These are phyloP conservation scores for Phenganax stokvisi DNA, from an alignment of 92 coral and sea anemone genomes.

Conservation along the genomic window DNA sequence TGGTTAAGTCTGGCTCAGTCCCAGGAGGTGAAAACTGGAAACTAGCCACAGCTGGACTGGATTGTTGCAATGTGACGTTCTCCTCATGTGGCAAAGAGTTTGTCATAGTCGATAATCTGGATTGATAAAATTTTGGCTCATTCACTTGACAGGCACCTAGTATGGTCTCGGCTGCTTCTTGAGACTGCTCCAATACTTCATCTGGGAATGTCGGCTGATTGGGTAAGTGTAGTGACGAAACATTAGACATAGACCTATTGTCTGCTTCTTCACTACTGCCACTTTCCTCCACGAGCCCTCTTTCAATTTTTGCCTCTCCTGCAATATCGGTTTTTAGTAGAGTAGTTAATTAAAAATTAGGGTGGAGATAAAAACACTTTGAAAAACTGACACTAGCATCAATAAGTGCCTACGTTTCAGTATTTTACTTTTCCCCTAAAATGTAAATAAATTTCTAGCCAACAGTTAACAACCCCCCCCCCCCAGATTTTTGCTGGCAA, in stretches of 20 bases:
- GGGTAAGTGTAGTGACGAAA: background rate
- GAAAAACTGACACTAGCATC: no score
- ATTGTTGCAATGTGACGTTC: background rate
- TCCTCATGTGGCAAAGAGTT: background rate
- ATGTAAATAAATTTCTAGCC: no score
- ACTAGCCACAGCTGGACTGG: background rate
- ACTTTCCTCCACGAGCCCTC: background rate
- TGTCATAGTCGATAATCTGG: background rate
- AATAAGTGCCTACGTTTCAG: no score
- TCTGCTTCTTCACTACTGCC: background rate
- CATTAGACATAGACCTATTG: background rate
- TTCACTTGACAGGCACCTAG: no score
- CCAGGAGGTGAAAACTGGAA: background rate
- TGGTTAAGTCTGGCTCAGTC: background rate
- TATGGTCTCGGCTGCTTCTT: background rate
- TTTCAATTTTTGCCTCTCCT: background rate
- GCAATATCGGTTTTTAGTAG: background rate
- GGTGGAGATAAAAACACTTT: no score
- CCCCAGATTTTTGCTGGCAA: no score
- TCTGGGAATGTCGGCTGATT: background rate
- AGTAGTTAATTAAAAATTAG: no score
- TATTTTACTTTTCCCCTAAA: no score
- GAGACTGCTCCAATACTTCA: background rate
- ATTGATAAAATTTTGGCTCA: background rate
- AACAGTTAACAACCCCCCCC: no score